phyloP scores from a whole-genome alignment of 1,140 invertebrate species.

The Vanessa tameamea region DNA sequence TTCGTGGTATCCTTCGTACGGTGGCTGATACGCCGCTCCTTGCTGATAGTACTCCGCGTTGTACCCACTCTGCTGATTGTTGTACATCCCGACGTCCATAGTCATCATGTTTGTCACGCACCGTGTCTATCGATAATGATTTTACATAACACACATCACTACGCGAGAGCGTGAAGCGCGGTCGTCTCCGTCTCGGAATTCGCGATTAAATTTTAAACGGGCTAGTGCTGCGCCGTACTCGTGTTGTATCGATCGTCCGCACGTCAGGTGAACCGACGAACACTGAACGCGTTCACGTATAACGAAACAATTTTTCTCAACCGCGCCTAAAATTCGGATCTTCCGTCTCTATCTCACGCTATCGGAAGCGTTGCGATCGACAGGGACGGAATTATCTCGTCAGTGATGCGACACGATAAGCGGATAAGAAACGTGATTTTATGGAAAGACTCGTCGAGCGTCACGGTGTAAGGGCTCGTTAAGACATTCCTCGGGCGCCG shows the following conservation, averaged over 20 bases:
- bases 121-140: slow-evolving; percentile 54
- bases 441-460: slow-evolving; percentile 44
- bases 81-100: slow-evolving; percentile 81
- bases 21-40: slow-evolving; percentile 61
- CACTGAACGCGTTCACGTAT: slow-evolving; percentile 58
- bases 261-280: slow-evolving; percentile 61
- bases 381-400: slow-evolving; percentile 8
- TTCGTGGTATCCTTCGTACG: slow-evolving; percentile 73
- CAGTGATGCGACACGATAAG: slow-evolving; percentile 57
- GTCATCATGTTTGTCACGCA: slow-evolving; percentile 76
- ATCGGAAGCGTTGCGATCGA: slow-evolving; percentile 30
- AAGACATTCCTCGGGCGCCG: slow-evolving; percentile 40
- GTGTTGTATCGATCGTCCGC: slow-evolving; percentile 58
- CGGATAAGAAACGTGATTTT: slow-evolving; percentile 56
- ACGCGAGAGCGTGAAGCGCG: slow-evolving; percentile 38
- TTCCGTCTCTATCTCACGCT: slow-evolving; percentile 54
- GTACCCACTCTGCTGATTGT: slow-evolving; percentile 76
- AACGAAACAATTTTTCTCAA: slow-evolving; percentile 56
- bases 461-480: slow-evolving; percentile 37
- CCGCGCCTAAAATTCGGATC: slow-evolving; percentile 55
- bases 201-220: slow-evolving; percentile 47
- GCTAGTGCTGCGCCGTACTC: slow-evolving; percentile 47
- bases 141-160: slow-evolving; percentile 72
- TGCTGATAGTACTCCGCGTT: slow-evolving; percentile 74
- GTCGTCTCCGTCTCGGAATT: slow-evolving; percentile 39